These are phyloP conservation scores for Archivesica marissinica DNA, from an alignment of 1,140 invertebrate species.

Conservation along the genomic window DNA sequence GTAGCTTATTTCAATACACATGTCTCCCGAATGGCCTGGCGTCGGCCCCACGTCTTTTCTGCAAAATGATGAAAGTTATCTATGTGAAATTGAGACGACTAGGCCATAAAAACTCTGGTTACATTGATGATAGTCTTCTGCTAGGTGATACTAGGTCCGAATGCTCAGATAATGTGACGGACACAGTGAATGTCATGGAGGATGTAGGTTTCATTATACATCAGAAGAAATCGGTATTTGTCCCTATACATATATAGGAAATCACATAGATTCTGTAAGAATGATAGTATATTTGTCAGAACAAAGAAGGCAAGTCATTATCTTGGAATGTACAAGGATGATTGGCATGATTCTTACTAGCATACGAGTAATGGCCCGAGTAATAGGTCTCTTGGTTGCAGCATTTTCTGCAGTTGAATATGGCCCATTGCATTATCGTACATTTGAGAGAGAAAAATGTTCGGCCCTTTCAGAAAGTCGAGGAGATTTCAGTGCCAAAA, in stretches of 20 bases:
- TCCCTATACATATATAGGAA: conserved; percentile 56
- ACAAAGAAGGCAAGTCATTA: conserved; percentile 46
- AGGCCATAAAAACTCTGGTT: conserved; percentile 35
- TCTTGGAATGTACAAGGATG: no score
- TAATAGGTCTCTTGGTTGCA: conserved; percentile 13
- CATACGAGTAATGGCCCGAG: neutral
- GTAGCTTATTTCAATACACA: conserved; percentile 32
- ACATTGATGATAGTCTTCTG: conserved; percentile 55
- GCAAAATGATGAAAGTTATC: conserved; percentile 59
- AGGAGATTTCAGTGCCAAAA: neutral
- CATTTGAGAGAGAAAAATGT: conserved; percentile 15
- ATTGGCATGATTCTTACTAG: no score
- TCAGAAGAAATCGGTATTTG: conserved; percentile 55
- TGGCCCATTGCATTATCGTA: conserved; percentile 19
- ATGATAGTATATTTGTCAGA: conserved; percentile 49
- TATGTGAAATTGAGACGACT: no score
- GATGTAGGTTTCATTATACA: conserved; percentile 60
- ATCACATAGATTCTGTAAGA: conserved; percentile 50
- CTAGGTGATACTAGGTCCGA: conserved; percentile 32
- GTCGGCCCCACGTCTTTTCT: conserved; percentile 46
- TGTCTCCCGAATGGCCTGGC: conserved; percentile 55
- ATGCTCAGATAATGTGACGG: conserved; percentile 34
- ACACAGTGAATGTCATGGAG: conserved; percentile 19
- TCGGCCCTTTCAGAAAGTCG: neutral
- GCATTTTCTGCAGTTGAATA: conserved; percentile 25